phyloP scores from a whole-genome alignment of 2,113 vertebrate species.

The Sapajus apella region DNA sequence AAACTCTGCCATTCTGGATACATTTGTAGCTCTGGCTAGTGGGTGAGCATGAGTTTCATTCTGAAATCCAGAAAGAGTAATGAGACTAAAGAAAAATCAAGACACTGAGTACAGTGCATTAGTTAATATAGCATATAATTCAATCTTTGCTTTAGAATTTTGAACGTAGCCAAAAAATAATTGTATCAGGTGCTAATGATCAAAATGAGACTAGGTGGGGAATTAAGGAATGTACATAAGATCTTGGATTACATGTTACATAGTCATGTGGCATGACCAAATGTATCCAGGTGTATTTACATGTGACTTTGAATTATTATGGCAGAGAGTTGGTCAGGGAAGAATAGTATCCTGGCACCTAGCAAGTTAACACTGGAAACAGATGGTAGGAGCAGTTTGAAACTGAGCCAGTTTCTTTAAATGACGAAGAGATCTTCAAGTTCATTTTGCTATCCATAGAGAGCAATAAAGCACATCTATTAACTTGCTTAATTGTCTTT shows the following conservation, averaged over 20 bases:
- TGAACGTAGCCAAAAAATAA: constrained; percentile 22
- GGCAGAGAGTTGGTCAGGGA: not conserved
- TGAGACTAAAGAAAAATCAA: constrained; percentile 28
- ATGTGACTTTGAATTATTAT: not conserved
- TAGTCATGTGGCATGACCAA: not conserved
- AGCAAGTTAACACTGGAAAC: not conserved
- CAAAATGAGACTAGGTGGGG: not conserved
- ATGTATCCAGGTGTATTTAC: not conserved
- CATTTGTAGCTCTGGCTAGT: not conserved
- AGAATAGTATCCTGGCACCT: not conserved
- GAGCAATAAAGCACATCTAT: constrained; percentile 23
- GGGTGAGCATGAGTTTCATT: constrained; percentile 9
- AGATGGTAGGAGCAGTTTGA: constrained; percentile 27
- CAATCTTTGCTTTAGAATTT: constrained; percentile 16
- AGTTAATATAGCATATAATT: not conserved
- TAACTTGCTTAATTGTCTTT: constrained; percentile 58
- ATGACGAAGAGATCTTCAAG: constrained; percentile 3
- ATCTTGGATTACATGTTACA: not conserved
- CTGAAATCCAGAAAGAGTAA: not conserved
- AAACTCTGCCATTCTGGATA: not conserved
- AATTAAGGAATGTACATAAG: not conserved
- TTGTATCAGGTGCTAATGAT: not conserved
- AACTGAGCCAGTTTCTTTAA: constrained; percentile 35
- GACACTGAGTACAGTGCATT: not conserved
- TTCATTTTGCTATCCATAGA: constrained; percentile 39